These are phyloP conservation scores for Scrobipalpa atriplicella DNA, from an alignment of 2,888 invertebrate species.

Conservation along the genomic window DNA sequence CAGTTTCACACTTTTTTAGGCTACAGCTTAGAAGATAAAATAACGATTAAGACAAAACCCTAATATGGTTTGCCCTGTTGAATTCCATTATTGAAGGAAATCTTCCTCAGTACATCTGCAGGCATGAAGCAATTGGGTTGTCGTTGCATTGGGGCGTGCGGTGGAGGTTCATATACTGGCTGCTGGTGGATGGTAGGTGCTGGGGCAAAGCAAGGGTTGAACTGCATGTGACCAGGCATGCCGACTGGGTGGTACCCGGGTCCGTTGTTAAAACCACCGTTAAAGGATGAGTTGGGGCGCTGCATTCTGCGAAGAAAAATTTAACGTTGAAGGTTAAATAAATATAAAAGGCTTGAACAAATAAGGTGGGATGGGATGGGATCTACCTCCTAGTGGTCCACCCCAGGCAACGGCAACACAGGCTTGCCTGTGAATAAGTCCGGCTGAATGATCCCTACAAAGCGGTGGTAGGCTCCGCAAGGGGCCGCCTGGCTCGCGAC, in stretches of 20 bases:
- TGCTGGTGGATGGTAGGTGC: constrained; percentile 32
- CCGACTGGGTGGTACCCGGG: constrained; percentile 26
- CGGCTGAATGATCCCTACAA: too few species aligned
- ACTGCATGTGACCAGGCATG: constrained; percentile 31
- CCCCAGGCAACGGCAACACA: too few species aligned
- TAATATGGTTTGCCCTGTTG: constrained; percentile 10
- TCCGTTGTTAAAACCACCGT: constrained; percentile 34
- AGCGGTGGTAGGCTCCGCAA: too few species aligned
- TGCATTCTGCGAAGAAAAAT: constrained; percentile 59
- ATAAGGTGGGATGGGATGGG: too few species aligned
- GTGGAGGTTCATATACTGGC: constrained; percentile 40
- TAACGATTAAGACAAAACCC: neutral
- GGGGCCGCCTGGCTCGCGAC: too few species aligned
- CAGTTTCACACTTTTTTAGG: neutral
- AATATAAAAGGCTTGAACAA: too few species aligned
- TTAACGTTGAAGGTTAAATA: neutral
- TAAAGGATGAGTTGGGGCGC: constrained; percentile 52
- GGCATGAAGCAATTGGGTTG: constrained; percentile 59
- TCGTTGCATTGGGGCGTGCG: constrained; percentile 41
- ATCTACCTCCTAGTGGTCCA: too few species aligned
- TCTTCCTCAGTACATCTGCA: constrained; percentile 46
- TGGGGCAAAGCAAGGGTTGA: constrained; percentile 49
- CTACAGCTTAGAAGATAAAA: neutral
- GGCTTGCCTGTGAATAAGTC: too few species aligned
- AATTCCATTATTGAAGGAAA: neutral